Conservation (phyloP, 2,797 vertebrate genomes). For the Mus minutoides region DNA sequence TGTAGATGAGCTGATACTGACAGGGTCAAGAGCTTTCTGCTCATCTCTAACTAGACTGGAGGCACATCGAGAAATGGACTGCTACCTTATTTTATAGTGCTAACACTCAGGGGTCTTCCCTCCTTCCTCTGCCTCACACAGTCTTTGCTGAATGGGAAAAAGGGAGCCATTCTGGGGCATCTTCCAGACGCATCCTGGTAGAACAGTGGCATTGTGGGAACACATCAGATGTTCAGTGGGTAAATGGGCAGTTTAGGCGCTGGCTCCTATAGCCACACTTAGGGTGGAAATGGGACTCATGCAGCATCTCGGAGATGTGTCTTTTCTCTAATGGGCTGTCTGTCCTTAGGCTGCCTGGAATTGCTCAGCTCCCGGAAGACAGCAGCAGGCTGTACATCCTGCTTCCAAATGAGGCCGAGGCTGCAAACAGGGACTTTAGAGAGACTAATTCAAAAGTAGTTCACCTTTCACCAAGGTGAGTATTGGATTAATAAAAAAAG, state of each 20-base stretch:
- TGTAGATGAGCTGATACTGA: not conserved
- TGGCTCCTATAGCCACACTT: not conserved
- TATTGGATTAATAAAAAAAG: conserved; percentile 24
- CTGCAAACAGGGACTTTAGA: conserved; percentile 47
- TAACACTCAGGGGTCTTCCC: not conserved
- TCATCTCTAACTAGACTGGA: not conserved
- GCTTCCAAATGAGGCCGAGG: not conserved
- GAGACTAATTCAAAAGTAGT: conserved; percentile 55
- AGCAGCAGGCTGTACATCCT: conserved; percentile 29
- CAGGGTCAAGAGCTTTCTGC: not conserved
- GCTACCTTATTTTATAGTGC: not conserved
- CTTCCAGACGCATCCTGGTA: not conserved
- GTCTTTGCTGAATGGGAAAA: not conserved
- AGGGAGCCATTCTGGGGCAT: not conserved
- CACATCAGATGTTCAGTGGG: not conserved
- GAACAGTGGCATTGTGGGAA: not conserved
- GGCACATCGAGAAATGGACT: not conserved
- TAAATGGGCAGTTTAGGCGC: not conserved
- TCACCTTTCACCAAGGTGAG: conserved; percentile 81
- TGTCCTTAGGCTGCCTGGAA: not conserved
- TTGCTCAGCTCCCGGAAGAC: not conserved
- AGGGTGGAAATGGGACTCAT: not conserved
- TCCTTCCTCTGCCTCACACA: not conserved
- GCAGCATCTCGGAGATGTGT: not conserved
- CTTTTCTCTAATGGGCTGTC: not conserved